Base-by-base conservation (phyloP, 2,888 invertebrate genomes). In the Phlogophora meticulosa region DNA sequence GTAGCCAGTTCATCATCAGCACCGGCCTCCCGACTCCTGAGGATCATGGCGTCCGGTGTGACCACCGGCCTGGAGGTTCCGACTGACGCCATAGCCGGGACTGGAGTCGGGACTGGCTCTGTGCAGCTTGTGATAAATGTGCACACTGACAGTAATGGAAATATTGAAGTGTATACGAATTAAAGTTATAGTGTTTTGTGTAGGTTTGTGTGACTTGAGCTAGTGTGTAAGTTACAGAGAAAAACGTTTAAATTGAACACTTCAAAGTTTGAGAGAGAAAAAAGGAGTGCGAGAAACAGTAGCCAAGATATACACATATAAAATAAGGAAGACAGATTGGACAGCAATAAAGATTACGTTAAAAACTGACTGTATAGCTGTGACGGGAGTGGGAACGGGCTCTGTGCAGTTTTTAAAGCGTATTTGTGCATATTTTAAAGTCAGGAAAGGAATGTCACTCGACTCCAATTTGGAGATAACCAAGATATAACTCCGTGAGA, bases 51-150 rank as follows among this genome's bases (percentile, higher is more conserved):
- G 11, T 88, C 94, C 5, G 91, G 89, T 1, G 90, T 89, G 61
- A 95, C 95, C 32, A 93, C 92, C 0, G 95, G 95, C 0, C 65
- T 95, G 22, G 95, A 95, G 64, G 83, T 95, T 7, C 95, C 95
- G 0, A 86, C 76, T 22, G 92, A 91, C 36, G 86, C 93, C 3
- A 86, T 93, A 28, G 91, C 92, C 0, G 91, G 92, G 2, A 88
- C 87, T 0, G 93, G 91, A 0, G 80, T 81, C 0, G 92, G 92
- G 4, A 87, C 87, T 0, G 94, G 94, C 0, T 89, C 94, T 3
- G 81, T 95, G 56, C 95, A 95, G 52, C 80, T 95, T 1, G 95
- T 95, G 17, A 85, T 95, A 28, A 95, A 95, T 63, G 90, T 95
- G 5, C 92, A 91, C 36, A 95, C 95, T 0, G 95, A 95, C 74